Evolutionary conservation across 2,113 vertebrate genomes (phyloP), one percentile per base, ranked within the genome.

Genomic region (Megatriorchis doriae): DNA sequence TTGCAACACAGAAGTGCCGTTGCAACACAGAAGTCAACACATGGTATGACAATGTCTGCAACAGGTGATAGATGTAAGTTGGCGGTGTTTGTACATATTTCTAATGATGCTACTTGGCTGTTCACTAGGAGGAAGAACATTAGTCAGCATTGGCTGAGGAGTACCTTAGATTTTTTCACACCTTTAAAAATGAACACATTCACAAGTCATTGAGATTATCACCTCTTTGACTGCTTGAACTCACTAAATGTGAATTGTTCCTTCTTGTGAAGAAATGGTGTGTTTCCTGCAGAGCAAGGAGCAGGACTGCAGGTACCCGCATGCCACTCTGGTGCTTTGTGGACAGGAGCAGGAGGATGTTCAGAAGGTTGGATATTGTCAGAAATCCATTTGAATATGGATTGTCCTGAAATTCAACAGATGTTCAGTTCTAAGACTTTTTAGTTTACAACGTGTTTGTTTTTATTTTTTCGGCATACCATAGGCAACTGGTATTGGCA

Each of bases 251-350:
- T 34, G 6, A n/a, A 11, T 10, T 59, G 17, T 23, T 74, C 0
- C 0, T 59, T 90, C 34, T 56, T 52, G 36, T 42, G 42, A 43
- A 42, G 79, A 59, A 79, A 40, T 10, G 11, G 12, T 61, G 19
- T 5, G 0, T 80, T 81, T 77, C 36, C 71, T 38, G 36, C 36
- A 43, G 48, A 13, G 26, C 0, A 10, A 78, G 90, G 50, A 78
- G 66, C n/a, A 32, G 2, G 3, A 6, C 52, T 68, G 55, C 47
- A 56, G 56, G 45, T 26, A 16, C 58, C 48, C 2, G 0, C 1
- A 1, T 83, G 65, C 74, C n/a, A 16, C 8, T n/a, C 38, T 65
- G n/a, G 21, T 68, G 38, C 45, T 36, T 55, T 68, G 23, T 20
- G 71, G 21, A 6, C 25, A n/a, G 32, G 38, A 61, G 15, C 36